These are phyloP conservation scores for Metridium senile DNA, from an alignment of 92 coral and sea anemone genomes.

Conservation along the genomic window DNA sequence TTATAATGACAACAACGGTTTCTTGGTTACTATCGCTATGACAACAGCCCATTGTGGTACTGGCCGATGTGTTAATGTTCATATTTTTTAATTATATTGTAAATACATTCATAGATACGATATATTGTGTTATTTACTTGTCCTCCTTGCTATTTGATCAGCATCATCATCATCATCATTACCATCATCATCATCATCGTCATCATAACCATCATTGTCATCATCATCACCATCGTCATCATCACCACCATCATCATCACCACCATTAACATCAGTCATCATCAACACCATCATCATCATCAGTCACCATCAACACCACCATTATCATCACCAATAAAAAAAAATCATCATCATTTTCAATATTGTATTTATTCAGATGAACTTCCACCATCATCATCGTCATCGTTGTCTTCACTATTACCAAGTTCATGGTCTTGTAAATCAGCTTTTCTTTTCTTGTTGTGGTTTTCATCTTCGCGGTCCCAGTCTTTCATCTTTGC, in stretches of 20 bases:
- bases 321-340: background rate
- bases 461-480: conserved; percentile 57
- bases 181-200: background rate
- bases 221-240: background rate
- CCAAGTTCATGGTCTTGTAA: conserved; percentile 53
- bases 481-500: conserved; percentile 99
- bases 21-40: too few species aligned
- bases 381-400: conserved; percentile 45
- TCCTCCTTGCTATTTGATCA: background rate
- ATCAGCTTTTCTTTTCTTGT: conserved; percentile 30
- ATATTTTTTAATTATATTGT: background rate
- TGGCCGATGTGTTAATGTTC: background rate
- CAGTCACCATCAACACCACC: background rate
- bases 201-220: background rate
- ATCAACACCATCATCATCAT: background rate
- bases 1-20: too few species aligned
- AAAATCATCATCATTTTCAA: background rate
- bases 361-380: background rate
- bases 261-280: background rate
- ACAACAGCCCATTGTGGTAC: background rate
- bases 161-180: background rate
- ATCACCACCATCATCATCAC: background rate
- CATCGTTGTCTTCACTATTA: conserved; percentile 43
- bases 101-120: background rate
- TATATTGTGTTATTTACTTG: too few species aligned